Conservation (phyloP, 92 coral and sea anemone species). For the Palythoa caribaeorum region DNA sequence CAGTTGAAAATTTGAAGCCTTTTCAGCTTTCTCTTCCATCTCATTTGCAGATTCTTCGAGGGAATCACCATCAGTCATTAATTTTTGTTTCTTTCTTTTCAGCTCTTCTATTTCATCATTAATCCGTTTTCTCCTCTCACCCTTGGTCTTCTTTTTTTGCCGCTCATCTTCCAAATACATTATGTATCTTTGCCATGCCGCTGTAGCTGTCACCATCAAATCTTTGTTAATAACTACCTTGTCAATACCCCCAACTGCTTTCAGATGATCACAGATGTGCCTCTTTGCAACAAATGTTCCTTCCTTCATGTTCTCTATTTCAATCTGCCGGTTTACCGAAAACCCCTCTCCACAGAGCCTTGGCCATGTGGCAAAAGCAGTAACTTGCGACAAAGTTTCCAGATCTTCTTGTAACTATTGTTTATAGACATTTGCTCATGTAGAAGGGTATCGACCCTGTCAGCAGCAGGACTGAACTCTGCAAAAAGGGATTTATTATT, state of each 20-base stretch:
- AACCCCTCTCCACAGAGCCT: constrained; percentile 38
- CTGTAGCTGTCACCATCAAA: constrained; percentile 22
- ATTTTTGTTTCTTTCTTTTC: constrained; percentile 35
- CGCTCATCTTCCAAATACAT: constrained; percentile 33
- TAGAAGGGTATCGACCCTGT: constrained; percentile 8
- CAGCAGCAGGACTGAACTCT: constrained; percentile 11
- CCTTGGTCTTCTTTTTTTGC: constrained; percentile 40
- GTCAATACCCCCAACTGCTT: constrained; percentile 30
- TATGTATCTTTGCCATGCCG: constrained; percentile 18
- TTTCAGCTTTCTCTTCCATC: constrained; percentile 52
- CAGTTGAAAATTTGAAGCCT: constrained; percentile 28
- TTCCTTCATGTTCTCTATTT: constrained; percentile 37
- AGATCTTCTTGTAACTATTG: constrained; percentile 24
- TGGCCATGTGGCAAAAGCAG: constrained; percentile 21
- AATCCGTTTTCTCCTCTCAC: constrained; percentile 23
- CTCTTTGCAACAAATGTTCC: constrained; percentile 36
- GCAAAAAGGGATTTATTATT: constrained; percentile 19
- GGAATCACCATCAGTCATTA: constrained; percentile 24
- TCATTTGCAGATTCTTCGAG: constrained; percentile 53
- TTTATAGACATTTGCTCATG: constrained; percentile 24
- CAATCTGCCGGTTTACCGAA: constrained; percentile 31
- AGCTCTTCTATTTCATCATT: constrained; percentile 38
- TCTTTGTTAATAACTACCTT: constrained; percentile 35
- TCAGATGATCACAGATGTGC: constrained; percentile 38
- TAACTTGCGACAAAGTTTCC: constrained; percentile 25